These are phyloP conservation scores for Colostygia pectinataria DNA, from an alignment of 2,888 invertebrate species.

Conservation along the genomic window DNA sequence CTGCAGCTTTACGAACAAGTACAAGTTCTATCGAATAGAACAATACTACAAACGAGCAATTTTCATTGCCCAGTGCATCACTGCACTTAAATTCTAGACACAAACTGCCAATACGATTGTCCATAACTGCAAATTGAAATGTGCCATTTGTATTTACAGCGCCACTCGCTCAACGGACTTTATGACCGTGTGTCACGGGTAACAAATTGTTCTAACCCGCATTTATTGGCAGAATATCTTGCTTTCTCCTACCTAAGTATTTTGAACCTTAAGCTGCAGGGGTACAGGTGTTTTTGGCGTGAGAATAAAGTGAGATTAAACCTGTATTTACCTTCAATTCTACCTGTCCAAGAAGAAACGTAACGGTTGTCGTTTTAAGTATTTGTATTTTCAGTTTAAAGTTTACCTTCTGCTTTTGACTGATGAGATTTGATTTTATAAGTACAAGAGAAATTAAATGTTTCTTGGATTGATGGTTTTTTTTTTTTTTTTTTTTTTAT, in stretches of 20 bases:
- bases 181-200: constrained; percentile 48
- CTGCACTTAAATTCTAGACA: constrained; percentile 5
- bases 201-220: constrained; percentile 60
- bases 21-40: neutral
- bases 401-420: constrained; percentile 34
- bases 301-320: constrained; percentile 25
- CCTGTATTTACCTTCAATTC: constrained; percentile 38
- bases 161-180: constrained; percentile 34
- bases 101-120: constrained; percentile 8
- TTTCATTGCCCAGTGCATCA: neutral
- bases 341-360: constrained; percentile 37
- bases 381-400: constrained; percentile 34
- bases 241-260: constrained; percentile 9
- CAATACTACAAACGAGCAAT: neutral
- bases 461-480: too few relatives aligned
- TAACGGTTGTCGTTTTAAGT: constrained; percentile 33
- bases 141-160: constrained; percentile 19
- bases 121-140: constrained; percentile 26
- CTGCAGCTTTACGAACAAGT: too few relatives aligned
- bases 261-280: constrained; percentile 25
- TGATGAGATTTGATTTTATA: constrained; percentile 29
- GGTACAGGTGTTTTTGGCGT: constrained; percentile 30
- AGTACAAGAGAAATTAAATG: too few relatives aligned
- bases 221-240: constrained; percentile 56
- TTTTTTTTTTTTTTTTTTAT: too few relatives aligned